phyloP scores from a whole-genome alignment of 2,113 vertebrate genomes.

The Eudorcas thomsonii region DNA sequence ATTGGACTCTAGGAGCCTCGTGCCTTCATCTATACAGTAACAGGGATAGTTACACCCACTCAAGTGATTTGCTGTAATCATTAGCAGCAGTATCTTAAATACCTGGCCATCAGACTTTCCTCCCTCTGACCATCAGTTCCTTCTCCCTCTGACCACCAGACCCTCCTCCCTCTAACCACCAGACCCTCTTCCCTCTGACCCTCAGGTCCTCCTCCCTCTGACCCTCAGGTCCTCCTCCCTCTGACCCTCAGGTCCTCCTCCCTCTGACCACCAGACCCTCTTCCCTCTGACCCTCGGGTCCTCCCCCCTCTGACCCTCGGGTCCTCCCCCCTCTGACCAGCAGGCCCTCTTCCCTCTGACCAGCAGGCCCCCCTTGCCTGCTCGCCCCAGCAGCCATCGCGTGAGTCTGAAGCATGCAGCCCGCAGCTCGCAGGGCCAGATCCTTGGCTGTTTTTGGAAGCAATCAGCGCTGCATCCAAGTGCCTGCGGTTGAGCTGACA shows the following conservation, averaged over 20 bases:
- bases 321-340: too few species aligned
- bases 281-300: too few species aligned
- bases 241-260: rapidly evolving
- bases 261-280: rapidly evolving
- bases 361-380: too few species aligned
- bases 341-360: too few species aligned
- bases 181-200: background rate
- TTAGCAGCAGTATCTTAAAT: background rate
- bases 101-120: too few species aligned
- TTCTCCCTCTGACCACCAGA: background rate
- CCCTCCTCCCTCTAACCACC: background rate
- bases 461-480: constrained; percentile 61
- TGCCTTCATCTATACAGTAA: background rate
- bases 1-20: background rate
- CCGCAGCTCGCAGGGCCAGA: constrained; percentile 45
- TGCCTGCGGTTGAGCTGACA: constrained; percentile 32
- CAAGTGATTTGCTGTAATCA: background rate
- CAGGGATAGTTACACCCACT: background rate
- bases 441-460: constrained; percentile 59
- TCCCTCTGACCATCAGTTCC: too few species aligned
- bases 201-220: rapidly evolving
- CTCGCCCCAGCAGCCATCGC: background rate
- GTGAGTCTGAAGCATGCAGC: background rate
- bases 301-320: too few species aligned
- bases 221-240: background rate